Evolutionary conservation across 2,113 vertebrate genomes (phyloP), one percentile per base, ranked within the genome.

Genomic region (Rana temporaria): DNA sequence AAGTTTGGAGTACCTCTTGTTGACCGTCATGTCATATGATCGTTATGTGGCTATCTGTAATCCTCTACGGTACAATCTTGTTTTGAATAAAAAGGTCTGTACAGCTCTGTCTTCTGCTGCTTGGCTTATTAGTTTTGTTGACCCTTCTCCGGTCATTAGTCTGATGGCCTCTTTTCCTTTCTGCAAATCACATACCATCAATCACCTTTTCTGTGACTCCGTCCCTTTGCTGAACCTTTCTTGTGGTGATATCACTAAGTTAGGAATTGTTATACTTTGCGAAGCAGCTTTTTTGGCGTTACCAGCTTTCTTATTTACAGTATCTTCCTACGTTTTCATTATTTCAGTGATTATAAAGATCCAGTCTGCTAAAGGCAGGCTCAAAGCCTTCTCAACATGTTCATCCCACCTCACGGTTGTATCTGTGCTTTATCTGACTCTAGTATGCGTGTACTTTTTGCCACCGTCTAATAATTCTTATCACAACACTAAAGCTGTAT

Each of bases 361-460:
- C 19, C 79, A 4, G 0, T 86, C 85, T 0, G n/a, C 81, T 0
- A 9, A 77, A 1, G 85, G 86, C 14, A 82, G 65, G 26, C 32
- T 0, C 26, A 85, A 76, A 11, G 71, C 87, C 22, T 86, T 88
- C 65, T 89, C 80, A 17, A 89, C 88, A 68, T 91, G 89, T 12
- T 87, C 82, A 34, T 87, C 86, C 1, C 89, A 89, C 42, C 83
- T 90, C 19, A 56, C 84, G 0, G 85, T 88, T 80, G 89, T 90
- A 24, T 32, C 84, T 48, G 52, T 88, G 14, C 89, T 89, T 62
- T 89, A 89, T 1, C 78, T 88, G 20, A 88, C 87, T 0, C 85
- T 86, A 0, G 77, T 88, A 38, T 87, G 87, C 67, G 66, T 87
- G 83, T 89, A 90, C 63, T 82, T 90, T 55, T 77, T 57, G 5